A percentile compares a stretch with the other conserved stretches of the same genome.
Evolutionary conservation across 2,888 invertebrate genomes (phyloP).

Genomic region (Philonicus albiceps): DNA sequence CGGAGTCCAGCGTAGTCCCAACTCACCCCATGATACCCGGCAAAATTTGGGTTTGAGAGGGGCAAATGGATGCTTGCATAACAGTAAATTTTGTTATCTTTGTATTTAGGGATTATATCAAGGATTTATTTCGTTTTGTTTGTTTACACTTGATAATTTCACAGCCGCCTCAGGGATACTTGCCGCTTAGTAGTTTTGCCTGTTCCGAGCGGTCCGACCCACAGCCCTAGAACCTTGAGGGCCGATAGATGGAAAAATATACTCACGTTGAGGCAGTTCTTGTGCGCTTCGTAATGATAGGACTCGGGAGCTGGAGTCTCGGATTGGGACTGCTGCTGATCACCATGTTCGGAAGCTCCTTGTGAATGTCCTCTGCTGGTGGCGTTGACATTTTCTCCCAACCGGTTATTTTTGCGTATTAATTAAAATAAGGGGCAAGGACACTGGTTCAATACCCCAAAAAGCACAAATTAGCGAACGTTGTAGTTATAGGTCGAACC

Average conservation of each 20-base stretch:
- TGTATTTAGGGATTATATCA: neutral
- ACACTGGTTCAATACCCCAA: neutral
- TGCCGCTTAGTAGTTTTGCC: neutral
- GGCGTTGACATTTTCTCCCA: neutral
- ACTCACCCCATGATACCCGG: neutral
- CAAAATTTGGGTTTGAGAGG: neutral
- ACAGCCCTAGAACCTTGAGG: neutral
- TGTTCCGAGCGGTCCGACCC: neutral
- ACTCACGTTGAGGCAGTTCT: slow-evolving; percentile 84
- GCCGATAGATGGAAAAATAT: neutral
- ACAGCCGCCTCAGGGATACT: neutral
- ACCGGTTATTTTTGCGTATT: neutral
- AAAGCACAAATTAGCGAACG: neutral
- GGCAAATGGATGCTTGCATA: neutral
- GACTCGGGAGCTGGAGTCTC: slow-evolving; percentile 73
- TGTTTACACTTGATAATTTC: neutral
- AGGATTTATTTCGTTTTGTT: neutral
- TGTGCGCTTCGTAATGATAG: slow-evolving; percentile 80
- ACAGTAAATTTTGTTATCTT: neutral
- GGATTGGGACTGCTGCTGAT: slow-evolving; percentile 50
- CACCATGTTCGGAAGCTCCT: neutral
- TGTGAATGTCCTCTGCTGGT: neutral
- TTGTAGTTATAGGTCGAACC: neutral
- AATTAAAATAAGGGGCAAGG: neutral
- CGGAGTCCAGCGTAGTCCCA: neutral